Evolutionary conservation across 2,888 invertebrate genomes (phyloP), one percentile per base, ranked within the genome.

Genomic region (Chesias legatella): DNA sequence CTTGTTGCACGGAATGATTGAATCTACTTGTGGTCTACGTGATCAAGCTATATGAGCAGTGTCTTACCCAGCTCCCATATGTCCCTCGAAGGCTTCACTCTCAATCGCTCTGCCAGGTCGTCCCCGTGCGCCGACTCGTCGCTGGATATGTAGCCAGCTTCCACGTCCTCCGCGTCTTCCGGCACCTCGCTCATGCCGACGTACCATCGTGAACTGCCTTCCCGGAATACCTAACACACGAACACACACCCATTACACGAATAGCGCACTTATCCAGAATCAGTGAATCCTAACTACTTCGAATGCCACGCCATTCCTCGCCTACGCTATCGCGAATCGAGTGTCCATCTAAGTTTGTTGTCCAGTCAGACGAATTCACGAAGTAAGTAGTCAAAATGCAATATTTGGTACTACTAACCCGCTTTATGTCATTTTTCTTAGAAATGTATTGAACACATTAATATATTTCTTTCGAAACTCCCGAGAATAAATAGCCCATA

Each of bases 111-210:
- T 1, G 74, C 79, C 52, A 90, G 82, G 44, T 88, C 90, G 3
- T 72, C 76, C 0, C 82, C 85, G 24, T 84, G 82, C 0, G 73
- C 83, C 0, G 86, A 86, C 58, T 90, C 90, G 58, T 91, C 91
- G 52, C 90, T 91, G 35, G 90, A 90, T 43, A 89, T 89, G 58
- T 85, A 88, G 1, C 73, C 79, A 0, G 72, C 79, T 49, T 86
- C 88, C 41, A 69, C 85, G 37, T 84, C 82, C 38, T 85, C 83
- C 3, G 79, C 76, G 40, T 83, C 84, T 43, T 88, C 86, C 1
- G 69, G 60, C 43, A 80, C 62, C 48, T 83, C 73, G 54, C 70
- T 73, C 72, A 86, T 83, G 22, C 74, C 80, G 24, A 72, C 76
- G 51, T 65, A 76, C 88, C 88, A 88, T 77, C 78, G 63, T 40